Base-by-base conservation (phyloP, 2,797 vertebrate species). In the Alcedo quadribrachys region DNA sequence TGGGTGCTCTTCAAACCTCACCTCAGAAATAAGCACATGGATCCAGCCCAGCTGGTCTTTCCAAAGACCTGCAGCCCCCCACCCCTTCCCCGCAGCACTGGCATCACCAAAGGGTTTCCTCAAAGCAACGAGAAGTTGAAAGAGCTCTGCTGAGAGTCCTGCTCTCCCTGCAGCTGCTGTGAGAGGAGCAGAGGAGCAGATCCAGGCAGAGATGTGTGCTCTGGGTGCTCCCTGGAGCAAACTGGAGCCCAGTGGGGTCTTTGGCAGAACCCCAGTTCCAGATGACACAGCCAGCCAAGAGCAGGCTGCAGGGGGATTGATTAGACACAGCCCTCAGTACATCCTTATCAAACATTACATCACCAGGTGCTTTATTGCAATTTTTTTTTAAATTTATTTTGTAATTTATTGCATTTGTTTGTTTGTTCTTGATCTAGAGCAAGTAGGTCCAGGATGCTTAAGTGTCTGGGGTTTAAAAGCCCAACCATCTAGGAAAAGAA, bases 361-460 rank as follows among this genome's bases (percentile, higher is more conserved):
- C 92, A 90, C 94, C 78, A 96, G 89, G 90, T 96, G 95, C 85
- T 97, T 98, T 98, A 98, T 97, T 97, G 97, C 97, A 97, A 97
- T 95, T 37, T 62, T 80, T 93, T 95, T 88, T 37, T 96, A 62
- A 62, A 75, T 91, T 96, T 87, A 27, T 27, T 50, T 27, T 50
- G 16, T 45, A 45, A 17, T 50, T 50, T 50, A 50, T 50, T 48
- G 46, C 46, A 25, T 40, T 96, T 73, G 37, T 37, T 37, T 37
- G 37, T 37, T 37, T 37, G 37, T 71, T 80, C 92, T 96, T 88
- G 81, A 96, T 97, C 94, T 97, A 97, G 97, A 98, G 97, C 96
- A 97, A 97, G 95, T 97, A 96, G 95, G 97, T 96, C 96, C 97
- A 97, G 95, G 97, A 97, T 96, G 96, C 93, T 94, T 97, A 95